phyloP scores from a whole-genome alignment of 2,888 invertebrate species.

The Cerceris ruficornis region DNA sequence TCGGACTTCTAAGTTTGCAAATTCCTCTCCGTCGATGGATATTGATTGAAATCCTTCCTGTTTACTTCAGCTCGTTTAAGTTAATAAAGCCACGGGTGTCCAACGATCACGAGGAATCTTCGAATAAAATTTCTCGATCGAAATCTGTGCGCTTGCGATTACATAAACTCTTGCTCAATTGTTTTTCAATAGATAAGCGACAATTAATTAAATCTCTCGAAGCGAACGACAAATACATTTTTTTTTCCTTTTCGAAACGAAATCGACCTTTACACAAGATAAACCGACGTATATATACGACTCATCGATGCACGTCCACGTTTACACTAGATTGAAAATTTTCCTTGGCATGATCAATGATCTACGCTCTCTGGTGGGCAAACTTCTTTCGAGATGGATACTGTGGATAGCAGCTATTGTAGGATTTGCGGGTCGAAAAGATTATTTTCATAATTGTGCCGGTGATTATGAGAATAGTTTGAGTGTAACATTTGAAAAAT shows the following conservation, averaged over 20 bases:
- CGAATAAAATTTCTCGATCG: slow-evolving; percentile 32
- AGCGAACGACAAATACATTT: background rate
- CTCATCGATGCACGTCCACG: background rate
- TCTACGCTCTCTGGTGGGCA: background rate
- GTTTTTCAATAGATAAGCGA: slow-evolving; percentile 31
- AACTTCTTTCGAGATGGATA: too few relatives aligned
- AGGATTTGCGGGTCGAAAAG: too few relatives aligned
- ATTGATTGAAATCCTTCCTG: background rate
- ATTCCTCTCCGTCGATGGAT: background rate
- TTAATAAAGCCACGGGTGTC: background rate
- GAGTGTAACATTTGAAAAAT: too few relatives aligned
- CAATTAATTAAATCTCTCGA: slow-evolving; percentile 1
- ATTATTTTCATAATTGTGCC: too few relatives aligned
- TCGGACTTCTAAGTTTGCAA: background rate
- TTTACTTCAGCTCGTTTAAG: slow-evolving; percentile 1
- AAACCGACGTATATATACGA: background rate
- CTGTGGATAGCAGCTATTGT: too few relatives aligned
- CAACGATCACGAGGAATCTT: background rate
- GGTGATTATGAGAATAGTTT: too few relatives aligned
- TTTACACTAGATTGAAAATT: slow-evolving; percentile 10
- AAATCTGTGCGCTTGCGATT: background rate
- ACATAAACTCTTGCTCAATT: slow-evolving; percentile 27
- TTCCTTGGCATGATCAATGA: slow-evolving; percentile 2
- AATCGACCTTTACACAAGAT: slow-evolving; percentile 18
- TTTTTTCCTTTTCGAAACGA: slow-evolving; percentile 6